Conservation (phyloP, 2,888 invertebrate species). For the Cheiracanthium punctorium region DNA sequence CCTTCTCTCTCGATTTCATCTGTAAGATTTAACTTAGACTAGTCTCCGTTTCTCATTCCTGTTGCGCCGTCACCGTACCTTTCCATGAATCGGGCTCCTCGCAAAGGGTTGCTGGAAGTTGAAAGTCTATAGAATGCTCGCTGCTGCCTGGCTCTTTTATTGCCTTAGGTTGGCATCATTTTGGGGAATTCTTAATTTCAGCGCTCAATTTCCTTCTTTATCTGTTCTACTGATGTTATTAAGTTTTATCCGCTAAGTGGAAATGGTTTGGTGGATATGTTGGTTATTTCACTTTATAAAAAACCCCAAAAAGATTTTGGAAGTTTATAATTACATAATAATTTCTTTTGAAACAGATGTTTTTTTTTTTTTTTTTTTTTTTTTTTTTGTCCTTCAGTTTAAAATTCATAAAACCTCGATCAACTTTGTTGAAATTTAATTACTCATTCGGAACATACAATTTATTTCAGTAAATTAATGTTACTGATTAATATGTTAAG, state of each 20-base stretch:
- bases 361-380: no score
- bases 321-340: no score
- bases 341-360: no score
- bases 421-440: no score
- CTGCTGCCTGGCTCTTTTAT: slow-evolving; percentile 30
- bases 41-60: slow-evolving; percentile 35
- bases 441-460: no score
- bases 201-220: background rate
- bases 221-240: no score
- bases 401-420: no score
- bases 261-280: slow-evolving; percentile 1
- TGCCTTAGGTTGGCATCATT: slow-evolving; percentile 1
- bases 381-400: no score
- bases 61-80: slow-evolving; percentile 63
- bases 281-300: background rate
- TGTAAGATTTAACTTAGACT: slow-evolving; percentile 41
- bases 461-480: no score
- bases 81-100: slow-evolving; percentile 51
- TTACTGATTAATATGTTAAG: no score
- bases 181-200: background rate
- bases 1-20: slow-evolving; percentile 47
- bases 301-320: no score
- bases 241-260: background rate
- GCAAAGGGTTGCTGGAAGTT: slow-evolving; percentile 32
- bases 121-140: slow-evolving; percentile 27